Evolutionary conservation across 2,797 vertebrate genomes (phyloP).

Genomic region (Epinephelus malabaricus): DNA sequence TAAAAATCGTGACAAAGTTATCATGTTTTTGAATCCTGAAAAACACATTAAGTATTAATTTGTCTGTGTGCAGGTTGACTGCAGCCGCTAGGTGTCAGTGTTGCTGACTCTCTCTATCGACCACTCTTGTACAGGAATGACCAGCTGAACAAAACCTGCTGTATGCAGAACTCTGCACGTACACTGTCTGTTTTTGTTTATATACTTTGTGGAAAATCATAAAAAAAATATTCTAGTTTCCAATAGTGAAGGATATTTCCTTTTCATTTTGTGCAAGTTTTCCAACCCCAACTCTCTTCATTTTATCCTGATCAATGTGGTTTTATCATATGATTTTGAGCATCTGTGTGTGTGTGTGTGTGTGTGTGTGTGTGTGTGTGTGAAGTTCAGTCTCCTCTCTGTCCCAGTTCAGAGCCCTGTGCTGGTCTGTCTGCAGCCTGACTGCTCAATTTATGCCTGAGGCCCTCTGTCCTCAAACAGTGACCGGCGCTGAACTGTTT

Average conservation of each 20-base stretch:
- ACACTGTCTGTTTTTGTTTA: not conserved
- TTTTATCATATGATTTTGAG: slow-evolving; percentile 2
- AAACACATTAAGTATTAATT: not conserved
- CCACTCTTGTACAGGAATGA: not conserved
- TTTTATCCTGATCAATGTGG: not conserved
- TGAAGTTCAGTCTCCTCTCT: slow-evolving; percentile 7
- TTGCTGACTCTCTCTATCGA: not conserved
- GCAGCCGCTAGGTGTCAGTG: slow-evolving; percentile 32
- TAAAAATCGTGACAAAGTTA: not conserved
- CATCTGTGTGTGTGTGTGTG: not conserved
- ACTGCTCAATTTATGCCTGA: slow-evolving; percentile 38
- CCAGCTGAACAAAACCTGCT: not conserved
- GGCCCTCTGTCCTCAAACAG: slow-evolving; percentile 48
- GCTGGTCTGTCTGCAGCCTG: slow-evolving; percentile 30
- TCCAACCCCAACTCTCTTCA: not conserved
- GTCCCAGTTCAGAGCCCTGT: slow-evolving; percentile 23
- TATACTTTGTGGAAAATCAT: not conserved
- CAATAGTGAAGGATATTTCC: not conserved
- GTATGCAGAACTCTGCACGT: not conserved
- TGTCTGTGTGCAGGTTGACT: not conserved
- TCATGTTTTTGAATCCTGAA: not conserved
- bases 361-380: slow-evolving; percentile 4
- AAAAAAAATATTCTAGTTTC: not conserved
- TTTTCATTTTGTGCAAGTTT: not conserved
- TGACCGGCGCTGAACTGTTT: slow-evolving; percentile 35